Evolutionary conservation across 2,888 invertebrate genomes (phyloP), one percentile per base, ranked within the genome.

Genomic region (Galeopsomyia nigrocyanea): DNA sequence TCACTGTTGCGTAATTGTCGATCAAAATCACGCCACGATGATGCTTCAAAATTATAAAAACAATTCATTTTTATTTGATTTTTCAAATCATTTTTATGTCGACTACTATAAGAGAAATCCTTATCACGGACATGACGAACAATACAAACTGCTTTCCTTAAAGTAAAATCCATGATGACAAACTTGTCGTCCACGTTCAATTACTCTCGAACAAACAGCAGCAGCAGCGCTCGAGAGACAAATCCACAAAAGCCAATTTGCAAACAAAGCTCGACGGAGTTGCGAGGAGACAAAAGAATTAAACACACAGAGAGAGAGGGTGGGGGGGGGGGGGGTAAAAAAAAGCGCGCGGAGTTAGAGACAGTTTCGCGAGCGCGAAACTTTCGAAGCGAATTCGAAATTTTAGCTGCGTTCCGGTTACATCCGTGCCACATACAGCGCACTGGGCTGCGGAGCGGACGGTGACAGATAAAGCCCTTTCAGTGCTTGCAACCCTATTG

Each of bases 301-400:
- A 22, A 47, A 26, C 51, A n/a, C n/a, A n/a, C n/a, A 39, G 39
- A 39, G 62, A 55, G 56, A 55, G 46, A 14, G 26, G 16, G 19
- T 6, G 1, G 22, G 53, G 39, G 7, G 62, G 47, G 56, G 47
- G 46, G 7, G 26, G 16, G 19, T 6, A 0, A 39, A 50, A 46
- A 50, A 21, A 47, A 39, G 39, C 2, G 26, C 26, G 5, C 14
- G 17, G 56, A 61, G 31, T 5, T 17, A 21, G 19, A 58, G 47
- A 56, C 51, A 57, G 49, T 58, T 56, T 50, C 62, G 1, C 21
- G 21, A n/a, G 14, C 57, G 10, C 26, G 21, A 63, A 69, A 50
- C 56, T 63, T 53, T 39, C 56, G 10, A 26, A 58, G 26, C 16
- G 50, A 66, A 61, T 71, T 56, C 50, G 22, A 65, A 71, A 71